Evolutionary conservation across 2,113 vertebrate species (phyloP).

Genomic region (Azemiops feae): DNA sequence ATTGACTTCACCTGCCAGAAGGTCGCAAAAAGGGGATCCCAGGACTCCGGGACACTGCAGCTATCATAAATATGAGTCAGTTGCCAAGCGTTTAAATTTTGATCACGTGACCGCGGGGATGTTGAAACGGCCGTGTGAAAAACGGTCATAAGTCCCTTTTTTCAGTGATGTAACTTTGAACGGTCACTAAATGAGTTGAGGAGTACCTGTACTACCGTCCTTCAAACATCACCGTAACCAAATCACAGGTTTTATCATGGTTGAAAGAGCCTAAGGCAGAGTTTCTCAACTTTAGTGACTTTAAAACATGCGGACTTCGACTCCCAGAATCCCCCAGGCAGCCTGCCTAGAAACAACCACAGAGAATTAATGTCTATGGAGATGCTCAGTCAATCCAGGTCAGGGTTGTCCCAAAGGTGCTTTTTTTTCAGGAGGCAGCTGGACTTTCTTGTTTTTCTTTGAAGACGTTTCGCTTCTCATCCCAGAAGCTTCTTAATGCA

Average conservation of each 20-base stretch:
- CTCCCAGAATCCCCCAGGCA: neutral
- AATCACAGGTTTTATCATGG: neutral
- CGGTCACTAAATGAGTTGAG: neutral
- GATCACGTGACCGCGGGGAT: neutral
- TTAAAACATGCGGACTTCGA: neutral
- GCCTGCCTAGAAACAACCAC: neutral
- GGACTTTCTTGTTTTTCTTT: too few relatives aligned
- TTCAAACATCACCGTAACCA: neutral
- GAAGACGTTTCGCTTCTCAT: too few relatives aligned
- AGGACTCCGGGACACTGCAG: neutral
- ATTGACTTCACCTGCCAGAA: neutral
- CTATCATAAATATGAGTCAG: neutral
- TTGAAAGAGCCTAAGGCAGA: neutral
- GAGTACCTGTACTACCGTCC: neutral
- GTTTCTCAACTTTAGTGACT: neutral
- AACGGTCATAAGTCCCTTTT: neutral
- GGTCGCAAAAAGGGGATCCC: neutral
- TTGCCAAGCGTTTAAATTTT: neutral
- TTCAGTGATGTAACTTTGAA: neutral
- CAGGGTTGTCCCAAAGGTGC: too few relatives aligned
- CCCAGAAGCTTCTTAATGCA: too few relatives aligned
- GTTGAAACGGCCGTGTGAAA: neutral
- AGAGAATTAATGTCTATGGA: neutral
- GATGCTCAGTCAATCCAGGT: too few relatives aligned
- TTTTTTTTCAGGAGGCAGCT: too few relatives aligned